Base-by-base conservation (phyloP, 2,797 vertebrate species). In the Gymnodraco acuticeps region DNA sequence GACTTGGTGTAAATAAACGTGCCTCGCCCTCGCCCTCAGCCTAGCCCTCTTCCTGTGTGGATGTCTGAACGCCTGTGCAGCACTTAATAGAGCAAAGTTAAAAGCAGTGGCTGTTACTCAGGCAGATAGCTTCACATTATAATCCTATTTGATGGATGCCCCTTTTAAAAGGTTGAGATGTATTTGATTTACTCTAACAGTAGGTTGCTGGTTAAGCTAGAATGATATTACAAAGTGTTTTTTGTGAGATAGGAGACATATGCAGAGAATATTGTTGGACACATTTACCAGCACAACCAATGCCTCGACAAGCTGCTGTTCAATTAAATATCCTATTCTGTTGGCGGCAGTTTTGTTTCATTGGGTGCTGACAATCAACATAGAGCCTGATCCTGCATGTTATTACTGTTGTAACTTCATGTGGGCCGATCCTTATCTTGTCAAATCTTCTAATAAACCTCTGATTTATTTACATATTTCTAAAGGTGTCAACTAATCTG, bases 131-230 rank as follows among this genome's bases (percentile, higher is more conserved):
- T 73, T 73, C 20, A 73, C 14, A 59, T 31, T 69, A 46, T 87
- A 81, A 86, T 87, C 81, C 68, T 46, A 55, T 67, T 6, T 81
- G 79, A 88, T 82, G 75, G 70, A 65, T 56, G 64, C 5, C 7
- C 41, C 38, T 64, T 82, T 75, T 48, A 69, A 84, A 70, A 68
- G n/a, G 15, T 42, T 66, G 61, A 17, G 46, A 31, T 72, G 78
- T 74, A 47, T 75, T 6, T 68, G 70, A 46, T 54, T 50, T 51
- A 50, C 41, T 73, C 19, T 8, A 42, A 14, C 16, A 38, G n/a
- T 46, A 16, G 3, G 33, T 47, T 77, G 45, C 41, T 78, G 70
- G 56, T 66, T 77, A 70, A 78, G 10, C 23, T 66, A 66, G 79
- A 76, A 52, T 64, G 64, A 48, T 51, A 23, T 64, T 65, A 59